Evolutionary conservation across 2,113 vertebrate genomes (phyloP), one percentile per base, ranked within the genome.

Genomic region (Daboia siamensis): DNA sequence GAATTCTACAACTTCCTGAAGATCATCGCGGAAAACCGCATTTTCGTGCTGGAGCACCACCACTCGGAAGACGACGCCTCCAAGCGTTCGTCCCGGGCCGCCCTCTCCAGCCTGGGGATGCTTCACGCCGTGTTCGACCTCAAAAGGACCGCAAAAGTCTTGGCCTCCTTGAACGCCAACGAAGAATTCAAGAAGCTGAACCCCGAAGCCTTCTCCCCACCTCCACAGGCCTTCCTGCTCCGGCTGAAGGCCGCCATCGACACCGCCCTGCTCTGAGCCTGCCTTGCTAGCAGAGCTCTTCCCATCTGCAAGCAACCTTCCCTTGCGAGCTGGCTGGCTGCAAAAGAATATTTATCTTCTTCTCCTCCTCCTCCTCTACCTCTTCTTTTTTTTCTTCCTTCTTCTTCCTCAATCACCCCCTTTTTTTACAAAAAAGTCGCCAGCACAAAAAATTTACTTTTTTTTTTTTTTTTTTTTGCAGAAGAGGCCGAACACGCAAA

Each of bases 1-100:
- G 99, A 99, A 93, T 99, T 99, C 95, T 98, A 98, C 92, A 98
- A 98, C 0, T 99, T 99, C 94, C 98, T 99, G 88, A 98, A 98
- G 94, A 96, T 98, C 39, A 98, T 99, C 1, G 98, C 98, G 0
- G 97, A 98, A n/a, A 98, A 97, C 94, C 98, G 99, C 12, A 98
- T 99, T 39, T 97, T 97, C 6, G 93, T 98, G 95, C 91, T 99
- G 90, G 97, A 92, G 0, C 94, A 97, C 0, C 96, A 57, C 89
- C 96, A n/a, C 29, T 97, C 93, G 55, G 97, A 89, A 48, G 96
- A 93, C 87, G 96, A 96, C 4, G 94, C 95, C 0, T 92, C 97
- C 29, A 97, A n/a, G 93, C 91, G 96, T 93, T 1, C 94, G 84
- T 23, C 96, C 87, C 44, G 92, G 88, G 97, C 97, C 1, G 94